Percentiles rank a stretch among this genome's conserved stretches.
Conservation (phyloP, 2,888 invertebrate genomes). For the Xestoiulus laeticollis region DNA sequence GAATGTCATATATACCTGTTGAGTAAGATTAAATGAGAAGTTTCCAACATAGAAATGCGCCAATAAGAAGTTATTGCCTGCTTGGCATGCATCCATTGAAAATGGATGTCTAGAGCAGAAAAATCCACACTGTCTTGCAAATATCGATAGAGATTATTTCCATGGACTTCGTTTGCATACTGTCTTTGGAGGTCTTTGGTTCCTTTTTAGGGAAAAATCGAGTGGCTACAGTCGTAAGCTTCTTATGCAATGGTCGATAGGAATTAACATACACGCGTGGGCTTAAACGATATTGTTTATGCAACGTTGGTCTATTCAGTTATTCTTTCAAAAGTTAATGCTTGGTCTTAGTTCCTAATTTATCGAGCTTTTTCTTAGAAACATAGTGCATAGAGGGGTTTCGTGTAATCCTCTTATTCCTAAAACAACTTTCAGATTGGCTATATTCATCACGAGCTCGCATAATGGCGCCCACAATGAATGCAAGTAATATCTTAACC, state of each 20-base stretch:
- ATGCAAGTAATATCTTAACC: background rate
- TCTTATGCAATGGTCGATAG: background rate
- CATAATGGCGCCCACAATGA: background rate
- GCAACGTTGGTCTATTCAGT: conserved; percentile 2
- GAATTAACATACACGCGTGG: conserved; percentile 2
- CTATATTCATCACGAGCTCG: background rate
- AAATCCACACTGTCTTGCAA: no score
- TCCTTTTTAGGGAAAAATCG: background rate
- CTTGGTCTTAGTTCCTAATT: background rate
- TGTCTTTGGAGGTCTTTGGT: no score
- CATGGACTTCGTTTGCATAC: no score
- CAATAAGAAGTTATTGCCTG: no score
- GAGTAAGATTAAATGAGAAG: no score
- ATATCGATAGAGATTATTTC: no score
- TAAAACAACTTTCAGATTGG: background rate
- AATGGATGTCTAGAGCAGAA: no score
- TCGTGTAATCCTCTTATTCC: conserved; percentile 7
- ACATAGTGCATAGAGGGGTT: background rate
- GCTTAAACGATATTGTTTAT: conserved; percentile 22
- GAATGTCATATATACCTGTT: no score
- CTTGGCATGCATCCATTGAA: no score
- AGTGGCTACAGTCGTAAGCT: conserved; percentile 23
- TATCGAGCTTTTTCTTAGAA: conserved; percentile 25
- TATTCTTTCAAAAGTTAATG: conserved; percentile 39
- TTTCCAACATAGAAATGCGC: no score